Evolutionary conservation across 37 sponge, comb jelly and placozoan genomes (phyloP).

Genomic region (Hexactinellida sp.): DNA sequence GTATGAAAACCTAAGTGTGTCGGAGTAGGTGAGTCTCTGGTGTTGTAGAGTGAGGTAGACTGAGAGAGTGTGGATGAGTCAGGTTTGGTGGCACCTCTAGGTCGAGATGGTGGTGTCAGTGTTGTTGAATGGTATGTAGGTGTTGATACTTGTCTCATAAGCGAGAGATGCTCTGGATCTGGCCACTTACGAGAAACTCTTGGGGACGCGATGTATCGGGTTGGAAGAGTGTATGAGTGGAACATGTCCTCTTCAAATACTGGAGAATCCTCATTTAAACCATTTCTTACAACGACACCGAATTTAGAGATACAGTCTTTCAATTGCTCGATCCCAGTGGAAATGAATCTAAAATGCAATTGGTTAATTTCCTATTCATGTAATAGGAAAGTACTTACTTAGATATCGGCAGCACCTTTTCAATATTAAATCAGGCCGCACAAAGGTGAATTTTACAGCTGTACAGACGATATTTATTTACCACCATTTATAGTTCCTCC

Average conservation of each 20-base stretch:
- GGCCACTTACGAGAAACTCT: not conserved
- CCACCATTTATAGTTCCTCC: too few relatives aligned
- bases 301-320: conserved; percentile 1
- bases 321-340: not conserved
- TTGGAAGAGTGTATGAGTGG: not conserved
- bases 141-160: not conserved
- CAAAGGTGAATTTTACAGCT: too few relatives aligned
- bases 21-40: not conserved
- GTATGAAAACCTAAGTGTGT: not conserved
- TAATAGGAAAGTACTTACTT: too few relatives aligned
- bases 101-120: not conserved
- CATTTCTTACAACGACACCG: not conserved
- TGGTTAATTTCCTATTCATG: not conserved
- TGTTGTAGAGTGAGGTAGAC: not conserved
- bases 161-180: not conserved
- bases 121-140: not conserved
- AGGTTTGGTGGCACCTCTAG: not conserved
- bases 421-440: too few relatives aligned
- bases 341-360: not conserved
- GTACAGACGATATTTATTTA: too few relatives aligned
- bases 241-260: not conserved
- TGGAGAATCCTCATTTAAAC: not conserved
- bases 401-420: too few relatives aligned
- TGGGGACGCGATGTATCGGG: not conserved
- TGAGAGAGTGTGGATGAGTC: not conserved